Conservation (phyloP, 2,797 vertebrate genomes). For the Acipenser ruthenus region DNA sequence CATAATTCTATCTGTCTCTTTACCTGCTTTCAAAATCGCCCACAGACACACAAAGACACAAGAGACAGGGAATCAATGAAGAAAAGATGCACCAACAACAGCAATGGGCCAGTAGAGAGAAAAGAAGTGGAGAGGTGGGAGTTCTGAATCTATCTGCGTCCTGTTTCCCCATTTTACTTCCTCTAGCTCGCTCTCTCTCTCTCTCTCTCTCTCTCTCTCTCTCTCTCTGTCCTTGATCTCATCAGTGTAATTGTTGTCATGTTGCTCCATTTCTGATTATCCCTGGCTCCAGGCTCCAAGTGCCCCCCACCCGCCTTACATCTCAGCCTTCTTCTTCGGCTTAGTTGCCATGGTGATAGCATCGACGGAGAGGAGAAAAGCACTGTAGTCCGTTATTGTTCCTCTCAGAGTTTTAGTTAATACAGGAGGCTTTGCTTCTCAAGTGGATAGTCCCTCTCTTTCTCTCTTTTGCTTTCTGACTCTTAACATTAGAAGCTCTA, state of each 20-base stretch:
- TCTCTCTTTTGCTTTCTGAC: conserved; percentile 32
- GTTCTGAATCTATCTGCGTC: not conserved
- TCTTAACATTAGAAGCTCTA: not conserved
- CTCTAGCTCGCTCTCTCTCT: conserved; percentile 28
- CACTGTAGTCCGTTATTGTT: conserved; percentile 70
- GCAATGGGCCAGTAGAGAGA: not conserved
- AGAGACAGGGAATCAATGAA: conserved; percentile 50
- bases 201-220: not conserved
- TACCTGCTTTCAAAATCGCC: conserved; percentile 59
- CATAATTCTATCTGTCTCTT: conserved; percentile 69
- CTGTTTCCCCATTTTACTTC: conserved; percentile 27
- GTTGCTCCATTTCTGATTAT: conserved; percentile 74
- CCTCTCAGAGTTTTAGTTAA: conserved; percentile 69
- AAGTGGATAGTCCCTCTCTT: conserved; percentile 71
- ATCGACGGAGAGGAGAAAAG: conserved; percentile 65
- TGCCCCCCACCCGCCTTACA: conserved; percentile 41
- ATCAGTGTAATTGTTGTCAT: conserved; percentile 73
- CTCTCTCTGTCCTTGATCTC: conserved; percentile 30
- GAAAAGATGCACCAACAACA: conserved; percentile 53
- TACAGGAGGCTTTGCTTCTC: conserved; percentile 67
- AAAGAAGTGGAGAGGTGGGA: not conserved
- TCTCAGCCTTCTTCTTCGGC: conserved; percentile 66
- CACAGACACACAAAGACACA: conserved; percentile 36
- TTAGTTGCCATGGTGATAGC: conserved; percentile 75
- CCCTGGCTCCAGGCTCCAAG: conserved; percentile 65